These are phyloP conservation scores for Lophotis ruficrista DNA, from an alignment of 2,113 vertebrate species.

Conservation along the genomic window DNA sequence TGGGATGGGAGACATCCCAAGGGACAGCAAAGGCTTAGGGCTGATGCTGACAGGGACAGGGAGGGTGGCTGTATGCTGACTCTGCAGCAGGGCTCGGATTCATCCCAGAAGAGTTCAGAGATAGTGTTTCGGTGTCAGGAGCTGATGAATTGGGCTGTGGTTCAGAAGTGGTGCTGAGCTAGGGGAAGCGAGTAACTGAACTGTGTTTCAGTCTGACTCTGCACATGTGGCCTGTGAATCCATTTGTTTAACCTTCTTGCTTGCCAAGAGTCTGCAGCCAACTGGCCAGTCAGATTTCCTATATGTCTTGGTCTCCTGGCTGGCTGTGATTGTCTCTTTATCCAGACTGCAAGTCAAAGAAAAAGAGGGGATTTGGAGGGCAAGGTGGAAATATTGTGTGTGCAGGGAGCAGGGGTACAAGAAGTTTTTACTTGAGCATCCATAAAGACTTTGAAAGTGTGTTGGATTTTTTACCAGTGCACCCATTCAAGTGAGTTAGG, in stretches of 20 bases:
- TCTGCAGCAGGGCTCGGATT: neutral
- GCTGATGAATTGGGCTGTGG: neutral
- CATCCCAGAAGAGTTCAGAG: neutral
- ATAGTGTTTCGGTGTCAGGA: neutral
- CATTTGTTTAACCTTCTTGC: neutral
- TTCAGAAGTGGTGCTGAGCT: conserved; percentile 1
- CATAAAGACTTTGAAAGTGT: neutral
- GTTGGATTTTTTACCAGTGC: neutral
- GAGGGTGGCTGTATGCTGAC: neutral
- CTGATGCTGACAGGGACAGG: neutral
- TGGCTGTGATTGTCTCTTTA: neutral
- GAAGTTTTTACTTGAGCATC: neutral
- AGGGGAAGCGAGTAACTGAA: neutral
- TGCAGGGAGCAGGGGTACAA: neutral
- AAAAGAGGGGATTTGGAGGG: neutral
- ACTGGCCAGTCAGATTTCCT: neutral
- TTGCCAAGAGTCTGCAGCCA: neutral
- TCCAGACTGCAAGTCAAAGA: neutral
- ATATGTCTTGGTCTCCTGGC: neutral
- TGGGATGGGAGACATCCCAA: neutral
- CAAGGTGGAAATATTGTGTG: neutral
- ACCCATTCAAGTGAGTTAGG: neutral
- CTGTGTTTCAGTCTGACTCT: neutral
- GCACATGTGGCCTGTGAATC: neutral
- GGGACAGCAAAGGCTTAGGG: neutral